Evolutionary conservation across 2,797 vertebrate genomes (phyloP), one percentile per base, ranked within the genome.

Genomic region (Synaphobranchus kaupii): DNA sequence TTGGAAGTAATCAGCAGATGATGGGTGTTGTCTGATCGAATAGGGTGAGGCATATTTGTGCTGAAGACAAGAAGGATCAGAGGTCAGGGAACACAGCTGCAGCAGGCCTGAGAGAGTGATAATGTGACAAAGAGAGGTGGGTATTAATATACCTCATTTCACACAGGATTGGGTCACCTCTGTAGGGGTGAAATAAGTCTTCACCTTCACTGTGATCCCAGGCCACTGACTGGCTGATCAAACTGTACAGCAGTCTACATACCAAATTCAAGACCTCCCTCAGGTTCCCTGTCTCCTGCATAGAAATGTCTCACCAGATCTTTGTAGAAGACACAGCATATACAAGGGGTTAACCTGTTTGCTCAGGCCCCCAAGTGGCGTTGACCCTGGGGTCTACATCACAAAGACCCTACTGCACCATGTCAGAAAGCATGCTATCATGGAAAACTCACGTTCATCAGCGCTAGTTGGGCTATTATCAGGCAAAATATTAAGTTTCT

Each of bases 151-250:
- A 71, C 48, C 28, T 44, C 47, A 83, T 68, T 68, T 87, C 31
- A 31, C 60, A 84, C 48, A 73, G 44, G 47, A 60, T 20, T 47
- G 34, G 54, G 52, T 58, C 82, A 31, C n/a, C 82, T 58, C 31
- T 60, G 50, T 15, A 10, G n/a, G n/a, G 9, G 52, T 0, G 47
- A 86, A 83, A 86, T 83, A 63, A 68, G 81, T 58, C 54, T 60
- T 87, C 80, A 71, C n/a, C 86, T 50, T 84, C 47, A 25, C 58
- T 22, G 31, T 48, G 86, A 83, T 87, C 60, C 86, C 80, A 71
- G 83, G 86, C 56, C 31, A 60, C 60, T 48, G 78, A 60, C 60
- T 48, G 78, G 86, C 86, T 76, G 81, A 56, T 81, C 68, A 87
- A 60, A 84, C 63, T 83, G 63, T 47, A 52, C 80, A 71, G 50